Evolutionary conservation across 2,113 vertebrate species (phyloP).

Genomic region (Rafetus swinhoei): DNA sequence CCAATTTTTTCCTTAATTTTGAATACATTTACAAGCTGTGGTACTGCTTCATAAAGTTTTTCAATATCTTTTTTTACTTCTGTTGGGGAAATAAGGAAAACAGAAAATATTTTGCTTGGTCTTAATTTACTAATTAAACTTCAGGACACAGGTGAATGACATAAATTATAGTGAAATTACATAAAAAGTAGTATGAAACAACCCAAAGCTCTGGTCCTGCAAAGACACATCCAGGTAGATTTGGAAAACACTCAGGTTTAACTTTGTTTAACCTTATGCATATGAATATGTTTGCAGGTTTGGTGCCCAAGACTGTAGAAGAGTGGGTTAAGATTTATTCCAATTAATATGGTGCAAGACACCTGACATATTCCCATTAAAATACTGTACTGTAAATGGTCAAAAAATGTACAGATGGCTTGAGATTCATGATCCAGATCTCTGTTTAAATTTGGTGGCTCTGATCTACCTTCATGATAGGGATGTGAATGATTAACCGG

Average conservation of each 20-base stretch:
- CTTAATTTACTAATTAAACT: not conserved
- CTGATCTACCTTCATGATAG: no score
- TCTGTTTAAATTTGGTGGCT: not conserved
- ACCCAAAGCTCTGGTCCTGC: not conserved
- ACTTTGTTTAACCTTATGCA: not conserved
- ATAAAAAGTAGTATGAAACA: not conserved
- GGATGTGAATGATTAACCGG: no score
- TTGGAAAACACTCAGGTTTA: not conserved
- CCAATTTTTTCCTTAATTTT: conserved; percentile 93
- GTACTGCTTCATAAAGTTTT: conserved; percentile 90
- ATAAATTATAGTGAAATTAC: not conserved
- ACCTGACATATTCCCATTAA: not conserved
- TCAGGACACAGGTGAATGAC: not conserved
- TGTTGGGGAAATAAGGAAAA: conserved; percentile 66
- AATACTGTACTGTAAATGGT: not conserved
- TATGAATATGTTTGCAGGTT: not conserved
- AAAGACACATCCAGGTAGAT: not conserved
- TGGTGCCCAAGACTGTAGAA: not conserved
- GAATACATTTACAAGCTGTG: conserved; percentile 90
- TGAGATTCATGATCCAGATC: not conserved
- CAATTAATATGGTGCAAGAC: not conserved
- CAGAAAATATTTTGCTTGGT: not conserved
- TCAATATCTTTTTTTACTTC: conserved; percentile 90
- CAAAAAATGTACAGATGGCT: not conserved
- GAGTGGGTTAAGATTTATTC: not conserved